Evolutionary conservation across 2,888 invertebrate genomes (phyloP).

Genomic region (Drosophila seclusa): DNA sequence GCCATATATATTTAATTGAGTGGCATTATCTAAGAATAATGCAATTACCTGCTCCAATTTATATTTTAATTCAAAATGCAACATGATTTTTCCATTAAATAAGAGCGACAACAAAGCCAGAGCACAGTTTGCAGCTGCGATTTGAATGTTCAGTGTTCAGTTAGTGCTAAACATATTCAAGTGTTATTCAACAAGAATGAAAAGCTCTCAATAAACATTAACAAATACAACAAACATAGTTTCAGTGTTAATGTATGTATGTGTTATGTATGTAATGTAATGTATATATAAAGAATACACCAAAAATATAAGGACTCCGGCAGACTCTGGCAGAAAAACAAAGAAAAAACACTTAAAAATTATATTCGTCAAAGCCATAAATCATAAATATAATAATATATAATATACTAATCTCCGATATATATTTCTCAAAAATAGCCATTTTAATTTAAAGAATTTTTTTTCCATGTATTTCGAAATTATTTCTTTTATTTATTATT

Average conservation of each 20-base stretch:
- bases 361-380: neutral
- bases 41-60: conserved; percentile 4
- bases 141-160: neutral
- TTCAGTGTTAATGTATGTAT: no score
- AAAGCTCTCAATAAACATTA: neutral
- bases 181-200: neutral
- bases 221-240: neutral
- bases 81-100: conserved; percentile 6
- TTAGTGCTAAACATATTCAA: neutral
- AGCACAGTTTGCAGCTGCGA: neutral
- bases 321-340: neutral
- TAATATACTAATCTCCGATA: neutral
- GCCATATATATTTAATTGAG: conserved; percentile 37
- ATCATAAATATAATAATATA: neutral
- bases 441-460: neutral
- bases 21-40: conserved; percentile 24
- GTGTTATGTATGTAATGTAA: no score
- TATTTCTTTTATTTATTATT: no score
- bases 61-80: neutral
- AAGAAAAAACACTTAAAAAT: neutral
- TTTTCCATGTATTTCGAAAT: no score
- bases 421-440: neutral
- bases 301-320: neutral
- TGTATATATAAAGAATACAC: no score
- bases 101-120: no score